Base-by-base conservation (phyloP, 1,140 invertebrate genomes). In the Tetramorium simillimum region DNA sequence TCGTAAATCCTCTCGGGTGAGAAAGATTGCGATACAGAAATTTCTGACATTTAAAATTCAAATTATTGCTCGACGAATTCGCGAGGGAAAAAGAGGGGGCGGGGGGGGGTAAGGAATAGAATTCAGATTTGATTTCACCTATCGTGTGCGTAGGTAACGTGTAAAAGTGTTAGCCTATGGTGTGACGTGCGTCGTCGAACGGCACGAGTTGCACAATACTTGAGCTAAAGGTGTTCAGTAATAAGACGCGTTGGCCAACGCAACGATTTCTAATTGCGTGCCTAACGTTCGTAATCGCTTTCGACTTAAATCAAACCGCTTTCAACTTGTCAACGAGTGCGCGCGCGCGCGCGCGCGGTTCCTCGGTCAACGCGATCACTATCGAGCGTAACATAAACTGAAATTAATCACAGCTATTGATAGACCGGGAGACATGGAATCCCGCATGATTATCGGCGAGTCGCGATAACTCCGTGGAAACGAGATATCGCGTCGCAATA, bases 241-340 rank as follows among this genome's bases (percentile, higher is more conserved):
- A 84, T 73, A 82, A 84, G 28, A 60, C 69, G 69, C 43, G 53
- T 84, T 84, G n/a, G 80, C 56, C 69, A 84, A 84, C 69, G 18
- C 40, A 75, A 62, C 80, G 80, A 84, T 84, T 84, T 84, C 80
- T 84, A 84, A 84, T 84, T 84, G 80, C 69, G 51, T 84, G 80
- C 69, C 69, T 84, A 75, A 84, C 67, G 80, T 62, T 84, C 80
- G 56, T 60, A 84, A 84, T 84, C 80, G 80, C 80, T 84, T 82
- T 82, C 80, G 51, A 73, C 80, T 73, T 33, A 9, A 82, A 63
- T 60, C 80, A 73, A 82, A 58, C 24, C 82, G 60, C 65, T 81
- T 82, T 87, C 86, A 43, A 60, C 37, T 16, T 49, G 49, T 58
- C 65, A 65, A 49, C 65, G 63, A 56, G 80, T 18, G 49, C 51